Percentiles rank a stretch among this genome's conserved stretches.
Conservation (phyloP, 1,140 invertebrate genomes). For the Drosophila ogumai region DNA sequence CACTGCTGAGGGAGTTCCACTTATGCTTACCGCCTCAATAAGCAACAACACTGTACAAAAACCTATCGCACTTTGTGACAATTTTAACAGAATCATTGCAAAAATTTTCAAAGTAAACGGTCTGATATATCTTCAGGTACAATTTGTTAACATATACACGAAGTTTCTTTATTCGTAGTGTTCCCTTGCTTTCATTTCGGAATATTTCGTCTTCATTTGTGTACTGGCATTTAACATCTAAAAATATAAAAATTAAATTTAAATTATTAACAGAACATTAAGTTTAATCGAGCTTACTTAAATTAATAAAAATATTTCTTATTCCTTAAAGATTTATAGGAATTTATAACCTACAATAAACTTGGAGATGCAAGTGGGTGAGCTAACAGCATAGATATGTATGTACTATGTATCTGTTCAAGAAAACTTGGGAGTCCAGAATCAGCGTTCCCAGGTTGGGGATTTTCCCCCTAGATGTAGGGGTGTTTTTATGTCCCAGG, state of each 20-base stretch:
- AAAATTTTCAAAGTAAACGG: slow-evolving; percentile 51
- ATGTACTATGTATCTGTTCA: too few relatives aligned
- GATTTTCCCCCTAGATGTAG: too few relatives aligned
- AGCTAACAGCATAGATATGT: too few relatives aligned
- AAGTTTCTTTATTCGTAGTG: background rate
- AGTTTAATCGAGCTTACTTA: background rate
- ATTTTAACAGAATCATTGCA: slow-evolving; percentile 44
- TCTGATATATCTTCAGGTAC: slow-evolving; percentile 61
- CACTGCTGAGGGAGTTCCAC: slow-evolving; percentile 30
- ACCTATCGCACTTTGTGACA: slow-evolving; percentile 21
- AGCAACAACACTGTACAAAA: slow-evolving; percentile 44
- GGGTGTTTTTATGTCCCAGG: too few relatives aligned
- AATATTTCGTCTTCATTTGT: background rate
- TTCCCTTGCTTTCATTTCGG: slow-evolving; percentile 2
- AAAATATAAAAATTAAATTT: background rate
- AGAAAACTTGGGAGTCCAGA: too few relatives aligned
- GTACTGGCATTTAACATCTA: background rate
- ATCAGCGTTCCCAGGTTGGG: too few relatives aligned
- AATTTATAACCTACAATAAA: too few relatives aligned
- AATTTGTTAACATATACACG: slow-evolving; percentile 10
- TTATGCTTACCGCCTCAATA: slow-evolving; percentile 17
- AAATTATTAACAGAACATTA: background rate
- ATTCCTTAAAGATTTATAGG: too few relatives aligned
- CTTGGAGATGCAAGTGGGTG: too few relatives aligned
- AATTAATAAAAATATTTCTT: too few relatives aligned